A percentile compares a stretch with the other conserved stretches of the same genome.
These are phyloP conservation scores for Caranx ignobilis DNA, from an alignment of 2,113 vertebrate genomes.

Conservation along the genomic window DNA sequence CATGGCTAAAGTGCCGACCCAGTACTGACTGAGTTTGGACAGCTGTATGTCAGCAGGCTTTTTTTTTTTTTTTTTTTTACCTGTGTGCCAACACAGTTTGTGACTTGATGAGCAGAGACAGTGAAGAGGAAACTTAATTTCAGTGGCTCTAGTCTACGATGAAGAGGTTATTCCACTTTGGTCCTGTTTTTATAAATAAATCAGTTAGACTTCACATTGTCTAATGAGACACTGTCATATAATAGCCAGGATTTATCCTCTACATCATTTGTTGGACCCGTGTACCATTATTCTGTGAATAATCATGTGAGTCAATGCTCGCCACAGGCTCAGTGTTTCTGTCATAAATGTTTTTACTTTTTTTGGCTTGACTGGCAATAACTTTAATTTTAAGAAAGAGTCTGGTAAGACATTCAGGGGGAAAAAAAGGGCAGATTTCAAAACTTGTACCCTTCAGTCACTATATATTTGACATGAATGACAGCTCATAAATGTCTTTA, in stretches of 20 bases:
- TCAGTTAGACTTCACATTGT: background rate
- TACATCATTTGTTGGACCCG: background rate
- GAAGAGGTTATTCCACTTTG: background rate
- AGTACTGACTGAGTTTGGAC: slow-evolving; percentile 22
- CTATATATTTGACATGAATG: slow-evolving; percentile 9
- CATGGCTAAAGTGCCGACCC: slow-evolving; percentile 1
- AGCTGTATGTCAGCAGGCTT: slow-evolving; percentile 17
- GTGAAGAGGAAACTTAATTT: background rate
- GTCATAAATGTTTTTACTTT: slow-evolving; percentile 1
- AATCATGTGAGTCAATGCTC: background rate
- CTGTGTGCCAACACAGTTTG: background rate
- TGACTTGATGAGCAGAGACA: slow-evolving; percentile 1
- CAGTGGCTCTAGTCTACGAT: background rate
- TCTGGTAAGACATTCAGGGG: background rate
- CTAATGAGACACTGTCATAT: background rate
- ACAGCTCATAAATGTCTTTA: slow-evolving; percentile 30
- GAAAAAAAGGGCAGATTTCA: background rate
- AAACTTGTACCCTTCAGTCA: background rate
- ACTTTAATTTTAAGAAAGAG: slow-evolving; percentile 2
- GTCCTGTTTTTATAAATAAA: background rate
- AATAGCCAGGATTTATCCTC: background rate
- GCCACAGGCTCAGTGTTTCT: background rate
- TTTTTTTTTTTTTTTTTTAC: background rate
- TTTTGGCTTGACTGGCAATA: background rate
- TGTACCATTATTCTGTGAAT: background rate